Percentiles rank a stretch among this genome's conserved stretches.
phyloP scores from a whole-genome alignment of 2,888 invertebrate genomes.

The Chalcis sispes region DNA sequence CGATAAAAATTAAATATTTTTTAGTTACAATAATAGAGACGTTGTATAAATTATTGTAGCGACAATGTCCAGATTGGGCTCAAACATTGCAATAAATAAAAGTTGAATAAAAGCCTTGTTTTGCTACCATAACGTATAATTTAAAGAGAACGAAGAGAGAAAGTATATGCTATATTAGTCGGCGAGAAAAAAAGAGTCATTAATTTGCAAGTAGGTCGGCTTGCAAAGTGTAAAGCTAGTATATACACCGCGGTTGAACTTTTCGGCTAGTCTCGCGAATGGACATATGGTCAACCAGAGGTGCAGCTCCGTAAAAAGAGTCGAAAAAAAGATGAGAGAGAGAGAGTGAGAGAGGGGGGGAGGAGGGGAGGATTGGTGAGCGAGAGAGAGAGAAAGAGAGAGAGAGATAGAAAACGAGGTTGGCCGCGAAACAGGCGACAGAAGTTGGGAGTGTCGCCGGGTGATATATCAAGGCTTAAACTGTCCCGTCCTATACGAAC shows the following conservation, averaged over 20 bases:
- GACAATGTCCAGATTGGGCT: too few species aligned
- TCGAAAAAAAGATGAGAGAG: constrained; percentile 33
- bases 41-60: too few species aligned
- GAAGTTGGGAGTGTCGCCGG: constrained; percentile 76
- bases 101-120: too few species aligned
- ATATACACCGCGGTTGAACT: constrained; percentile 2
- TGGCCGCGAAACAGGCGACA: constrained; percentile 74
- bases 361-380: constrained; percentile 60
- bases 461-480: constrained; percentile 77
- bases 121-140: too few species aligned
- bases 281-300: constrained; percentile 54
- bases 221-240: constrained; percentile 45
- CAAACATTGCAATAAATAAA: too few species aligned
- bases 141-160: too few species aligned
- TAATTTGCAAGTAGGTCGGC: constrained; percentile 56
- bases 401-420: too few species aligned
- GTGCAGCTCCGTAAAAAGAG: not conserved
- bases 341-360: constrained; percentile 64
- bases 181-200: constrained; percentile 34
- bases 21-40: too few species aligned
- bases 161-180: too few species aligned
- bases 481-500: constrained; percentile 68
- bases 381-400: constrained; percentile 64
- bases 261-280: constrained; percentile 25
- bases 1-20: too few species aligned